These are phyloP conservation scores for Hippoglossus stenolepis DNA, from an alignment of 2,113 vertebrate species.

Conservation along the genomic window DNA sequence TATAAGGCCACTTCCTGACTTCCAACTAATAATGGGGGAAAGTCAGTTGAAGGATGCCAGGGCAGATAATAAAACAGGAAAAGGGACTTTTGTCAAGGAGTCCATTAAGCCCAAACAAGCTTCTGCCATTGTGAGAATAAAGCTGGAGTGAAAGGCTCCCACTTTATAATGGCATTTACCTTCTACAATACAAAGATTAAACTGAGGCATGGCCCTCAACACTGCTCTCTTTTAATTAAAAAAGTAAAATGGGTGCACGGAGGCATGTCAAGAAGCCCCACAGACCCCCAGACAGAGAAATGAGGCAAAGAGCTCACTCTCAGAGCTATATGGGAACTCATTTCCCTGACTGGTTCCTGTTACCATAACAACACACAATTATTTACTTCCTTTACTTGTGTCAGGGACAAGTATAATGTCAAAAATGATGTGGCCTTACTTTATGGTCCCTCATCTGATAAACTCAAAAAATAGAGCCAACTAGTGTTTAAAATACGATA, in stretches of 20 bases:
- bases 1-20: slow-evolving; percentile 44
- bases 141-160: slow-evolving; percentile 54
- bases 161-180: slow-evolving; percentile 66
- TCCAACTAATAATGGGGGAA: slow-evolving; percentile 57
- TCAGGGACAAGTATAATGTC: slow-evolving; percentile 47
- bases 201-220: slow-evolving; percentile 41
- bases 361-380: slow-evolving; percentile 82
- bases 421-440: neutral
- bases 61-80: slow-evolving; percentile 47
- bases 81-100: slow-evolving; percentile 54
- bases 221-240: slow-evolving; percentile 71
- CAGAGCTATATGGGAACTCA: slow-evolving; percentile 61
- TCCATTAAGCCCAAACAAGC: slow-evolving; percentile 61
- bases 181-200: slow-evolving; percentile 71
- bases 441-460: neutral
- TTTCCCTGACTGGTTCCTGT: slow-evolving; percentile 63
- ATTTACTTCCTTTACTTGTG: slow-evolving; percentile 81
- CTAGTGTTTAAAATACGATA: too few relatives aligned
- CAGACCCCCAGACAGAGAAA: slow-evolving; percentile 59
- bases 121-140: slow-evolving; percentile 41
- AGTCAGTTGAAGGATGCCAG: slow-evolving; percentile 30
- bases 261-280: slow-evolving; percentile 63
- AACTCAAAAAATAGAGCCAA: neutral
- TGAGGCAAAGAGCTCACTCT: slow-evolving; percentile 61
- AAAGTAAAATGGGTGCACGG: slow-evolving; percentile 68